Conservation (phyloP, 2,888 invertebrate genomes). For the Drosophila algonquin region DNA sequence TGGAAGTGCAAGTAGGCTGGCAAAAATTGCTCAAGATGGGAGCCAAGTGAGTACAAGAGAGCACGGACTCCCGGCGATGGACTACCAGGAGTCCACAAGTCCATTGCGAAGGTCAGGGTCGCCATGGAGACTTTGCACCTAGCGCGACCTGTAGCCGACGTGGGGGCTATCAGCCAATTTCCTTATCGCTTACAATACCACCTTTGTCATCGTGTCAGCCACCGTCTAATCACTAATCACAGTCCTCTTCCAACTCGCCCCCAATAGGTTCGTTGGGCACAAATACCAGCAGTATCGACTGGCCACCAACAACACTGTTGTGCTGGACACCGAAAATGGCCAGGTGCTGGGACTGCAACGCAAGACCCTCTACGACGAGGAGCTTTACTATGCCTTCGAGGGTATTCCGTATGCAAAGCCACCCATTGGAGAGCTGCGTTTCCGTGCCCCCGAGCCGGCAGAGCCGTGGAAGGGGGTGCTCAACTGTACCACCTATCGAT, state of each 20-base stretch:
- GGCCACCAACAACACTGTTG: conserved; percentile 68
- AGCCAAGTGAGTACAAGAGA: conserved; percentile 56
- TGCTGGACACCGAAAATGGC: conserved; percentile 75
- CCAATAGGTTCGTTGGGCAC: conserved; percentile 64
- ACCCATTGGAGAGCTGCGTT: conserved; percentile 80
- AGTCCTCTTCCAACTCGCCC: background rate
- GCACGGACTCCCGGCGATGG: background rate
- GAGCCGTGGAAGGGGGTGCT: conserved; percentile 83
- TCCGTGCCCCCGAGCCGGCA: conserved; percentile 83
- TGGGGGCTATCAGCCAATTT: conserved; percentile 12
- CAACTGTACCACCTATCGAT: conserved; percentile 81
- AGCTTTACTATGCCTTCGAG: conserved; percentile 80
- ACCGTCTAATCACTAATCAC: background rate
- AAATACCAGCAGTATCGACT: conserved; percentile 72
- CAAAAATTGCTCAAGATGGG: conserved; percentile 52
- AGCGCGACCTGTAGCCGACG: conserved; percentile 12
- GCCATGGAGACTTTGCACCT: conserved; percentile 26
- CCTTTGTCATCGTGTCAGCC: conserved; percentile 9
- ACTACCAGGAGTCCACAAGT: conserved; percentile 2
- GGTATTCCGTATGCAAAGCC: conserved; percentile 83
- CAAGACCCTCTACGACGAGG: conserved; percentile 69
- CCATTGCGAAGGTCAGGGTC: background rate
- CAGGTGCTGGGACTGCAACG: conserved; percentile 75
- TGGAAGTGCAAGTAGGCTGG: conserved; percentile 63
- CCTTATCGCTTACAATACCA: conserved; percentile 21